These are phyloP conservation scores for Dipodomys spectabilis DNA, from an alignment of 2,113 vertebrate genomes.

Conservation along the genomic window DNA sequence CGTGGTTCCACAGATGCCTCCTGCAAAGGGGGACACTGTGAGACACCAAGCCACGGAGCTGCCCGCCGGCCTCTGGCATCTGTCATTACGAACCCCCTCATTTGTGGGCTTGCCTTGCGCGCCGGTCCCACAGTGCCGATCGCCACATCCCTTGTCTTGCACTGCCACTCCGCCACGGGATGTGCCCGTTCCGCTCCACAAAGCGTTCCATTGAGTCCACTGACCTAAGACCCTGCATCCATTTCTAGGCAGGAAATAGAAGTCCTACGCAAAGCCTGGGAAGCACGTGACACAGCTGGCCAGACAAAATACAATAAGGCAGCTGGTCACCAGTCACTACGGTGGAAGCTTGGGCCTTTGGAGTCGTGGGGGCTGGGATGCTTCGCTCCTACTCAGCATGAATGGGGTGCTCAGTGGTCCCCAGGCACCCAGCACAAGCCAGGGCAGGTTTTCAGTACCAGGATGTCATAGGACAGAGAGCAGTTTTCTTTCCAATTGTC, in stretches of 20 bases:
- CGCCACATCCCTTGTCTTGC: slow-evolving; percentile 66
- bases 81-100: slow-evolving; percentile 84
- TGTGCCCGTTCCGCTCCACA: slow-evolving; percentile 13
- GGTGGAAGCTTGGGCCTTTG: background rate
- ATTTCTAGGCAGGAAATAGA: slow-evolving; percentile 20
- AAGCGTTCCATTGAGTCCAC: background rate
- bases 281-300: background rate
- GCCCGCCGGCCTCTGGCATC: slow-evolving; percentile 68
- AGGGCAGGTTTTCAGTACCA: too few relatives aligned
- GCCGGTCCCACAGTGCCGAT: slow-evolving; percentile 74
- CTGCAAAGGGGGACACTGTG: slow-evolving; percentile 84
- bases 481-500: accelerated
- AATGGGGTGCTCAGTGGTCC: background rate
- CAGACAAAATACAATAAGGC: background rate
- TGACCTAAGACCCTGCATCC: background rate
- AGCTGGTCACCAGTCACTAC: background rate
- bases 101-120: slow-evolving; percentile 84
- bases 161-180: slow-evolving; percentile 61
- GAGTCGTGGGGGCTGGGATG: background rate
- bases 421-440: too few relatives aligned
- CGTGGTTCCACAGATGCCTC: slow-evolving; percentile 78
- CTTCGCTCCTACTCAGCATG: background rate
- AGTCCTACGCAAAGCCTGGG: background rate
- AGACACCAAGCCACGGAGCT: slow-evolving; percentile 82
- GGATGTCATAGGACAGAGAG: accelerated